Evolutionary conservation across 2,888 invertebrate genomes (phyloP), one percentile per base, ranked within the genome.

Genomic region (Cosmia pyralina): DNA sequence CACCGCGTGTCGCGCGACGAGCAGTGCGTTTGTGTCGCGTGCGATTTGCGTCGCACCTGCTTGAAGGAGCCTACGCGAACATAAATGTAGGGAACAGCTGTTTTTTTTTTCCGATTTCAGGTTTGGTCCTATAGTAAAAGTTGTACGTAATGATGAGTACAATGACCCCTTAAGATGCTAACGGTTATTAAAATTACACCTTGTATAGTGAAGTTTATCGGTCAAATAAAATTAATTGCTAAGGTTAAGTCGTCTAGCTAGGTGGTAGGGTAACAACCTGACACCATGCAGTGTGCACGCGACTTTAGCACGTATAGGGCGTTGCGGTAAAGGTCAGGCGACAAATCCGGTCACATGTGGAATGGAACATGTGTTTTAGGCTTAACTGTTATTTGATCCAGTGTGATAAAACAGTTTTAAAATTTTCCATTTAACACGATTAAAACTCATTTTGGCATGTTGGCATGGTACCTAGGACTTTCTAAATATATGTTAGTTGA

Each of bases 281-380:
- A 57, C 67, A 68, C 22, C n/a, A 34, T 34, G 44, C 59, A 57
- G 52, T 71, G 52, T 62, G 62, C 69, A 73, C 79, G 76, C 76
- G 60, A 74, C 79, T 69, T 72, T 59, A 72, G 71, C 66, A 55
- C 55, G 64, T 50, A 38, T 59, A 62, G 75, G 73, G 63, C 71
- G 53, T 55, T 53, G 44, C 55, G 59, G 28, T 57, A 79, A 79
- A 85, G 83, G 75, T 82, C 81, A 79, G 19, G 19, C 64, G 79
- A 67, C 79, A 68, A 82, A 73, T 67, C 69, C 72, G 62, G 75
- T 62, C 69, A 77, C 68, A 82, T 66, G 62, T 82, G 62, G 59
- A 57, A 55, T 69, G 50, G 50, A 48, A 72, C 58, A 58, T 76
- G 41, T 78, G 62, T 63, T 63, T 72, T 17, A 78, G 28, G 72